Conservation (phyloP, 2,113 vertebrate genomes). For the Abramis brama region DNA sequence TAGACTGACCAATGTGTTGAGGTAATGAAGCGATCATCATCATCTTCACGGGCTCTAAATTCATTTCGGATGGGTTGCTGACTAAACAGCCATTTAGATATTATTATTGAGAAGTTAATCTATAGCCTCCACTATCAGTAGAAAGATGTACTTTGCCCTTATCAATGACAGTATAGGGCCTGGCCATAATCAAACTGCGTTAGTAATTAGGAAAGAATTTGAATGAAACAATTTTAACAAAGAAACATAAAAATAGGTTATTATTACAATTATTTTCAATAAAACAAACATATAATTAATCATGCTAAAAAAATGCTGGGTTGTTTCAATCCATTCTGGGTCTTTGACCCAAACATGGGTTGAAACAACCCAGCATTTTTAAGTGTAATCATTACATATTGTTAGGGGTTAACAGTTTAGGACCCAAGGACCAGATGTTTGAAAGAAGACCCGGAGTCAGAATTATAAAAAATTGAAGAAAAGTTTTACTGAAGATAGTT, state of each 20-base stretch:
- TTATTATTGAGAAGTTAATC: constrained; percentile 66
- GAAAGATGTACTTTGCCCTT: neutral
- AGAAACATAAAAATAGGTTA: neutral
- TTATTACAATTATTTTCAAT: neutral
- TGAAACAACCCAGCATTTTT: too few relatives aligned
- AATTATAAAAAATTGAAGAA: too few relatives aligned
- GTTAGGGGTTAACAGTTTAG: too few relatives aligned
- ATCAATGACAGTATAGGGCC: neutral
- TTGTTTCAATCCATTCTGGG: too few relatives aligned
- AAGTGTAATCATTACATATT: too few relatives aligned
- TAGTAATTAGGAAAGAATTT: neutral
- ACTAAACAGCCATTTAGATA: constrained; percentile 72
- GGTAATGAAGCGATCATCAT: constrained; percentile 73
- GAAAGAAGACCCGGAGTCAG: too few relatives aligned
- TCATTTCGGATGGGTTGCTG: constrained; percentile 71
- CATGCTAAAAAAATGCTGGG: too few relatives aligned
- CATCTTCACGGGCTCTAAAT: constrained; percentile 66
- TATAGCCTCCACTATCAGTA: constrained; percentile 6
- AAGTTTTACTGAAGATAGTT: too few relatives aligned
- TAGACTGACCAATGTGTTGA: constrained; percentile 77
- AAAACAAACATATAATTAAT: too few relatives aligned
- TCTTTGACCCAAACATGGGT: too few relatives aligned
- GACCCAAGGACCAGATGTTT: too few relatives aligned
- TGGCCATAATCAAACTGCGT: neutral
- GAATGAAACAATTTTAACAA: neutral